A percentile compares a stretch with the other conserved stretches of the same genome.
phyloP scores from a whole-genome alignment of 1,140 invertebrate genomes.

The Lordiphosa mommai region DNA sequence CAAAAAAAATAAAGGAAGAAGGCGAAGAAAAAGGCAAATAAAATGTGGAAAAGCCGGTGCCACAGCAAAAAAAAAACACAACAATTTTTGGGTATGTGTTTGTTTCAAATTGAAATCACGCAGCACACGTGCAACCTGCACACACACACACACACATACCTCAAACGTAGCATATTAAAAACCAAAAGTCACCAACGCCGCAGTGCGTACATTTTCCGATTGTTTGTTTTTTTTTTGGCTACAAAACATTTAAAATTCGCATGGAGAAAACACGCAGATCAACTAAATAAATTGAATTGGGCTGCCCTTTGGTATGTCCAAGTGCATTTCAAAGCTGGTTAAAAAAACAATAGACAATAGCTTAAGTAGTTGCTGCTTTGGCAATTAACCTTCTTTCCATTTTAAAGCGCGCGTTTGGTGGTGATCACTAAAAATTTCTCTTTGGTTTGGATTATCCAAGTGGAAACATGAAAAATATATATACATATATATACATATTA shows the following conservation, averaged over 20 bases:
- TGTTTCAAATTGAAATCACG: slow-evolving; percentile 76
- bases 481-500: too few species aligned
- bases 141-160: slow-evolving; percentile 8
- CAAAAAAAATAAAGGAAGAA: slow-evolving; percentile 10
- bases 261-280: not conserved
- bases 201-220: slow-evolving; percentile 74
- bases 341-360: too few species aligned
- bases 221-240: not conserved
- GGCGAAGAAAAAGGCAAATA: slow-evolving; percentile 42
- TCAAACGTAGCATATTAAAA: slow-evolving; percentile 58
- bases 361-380: too few species aligned
- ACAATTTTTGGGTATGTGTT: slow-evolving; percentile 25
- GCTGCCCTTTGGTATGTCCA: too few species aligned
- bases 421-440: too few species aligned
- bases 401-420: too few species aligned
- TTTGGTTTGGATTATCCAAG: too few species aligned
- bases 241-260: not conserved
- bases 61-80: slow-evolving; percentile 28
- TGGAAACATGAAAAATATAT: too few species aligned
- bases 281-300: not conserved
- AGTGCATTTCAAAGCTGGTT: too few species aligned
- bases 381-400: too few species aligned
- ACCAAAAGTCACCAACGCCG: slow-evolving; percentile 50
- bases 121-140: slow-evolving; percentile 55
- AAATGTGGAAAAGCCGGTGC: slow-evolving; percentile 49